Evolutionary conservation across 2,888 invertebrate genomes (phyloP).

Genomic region (Toxonevra muliebris): DNA sequence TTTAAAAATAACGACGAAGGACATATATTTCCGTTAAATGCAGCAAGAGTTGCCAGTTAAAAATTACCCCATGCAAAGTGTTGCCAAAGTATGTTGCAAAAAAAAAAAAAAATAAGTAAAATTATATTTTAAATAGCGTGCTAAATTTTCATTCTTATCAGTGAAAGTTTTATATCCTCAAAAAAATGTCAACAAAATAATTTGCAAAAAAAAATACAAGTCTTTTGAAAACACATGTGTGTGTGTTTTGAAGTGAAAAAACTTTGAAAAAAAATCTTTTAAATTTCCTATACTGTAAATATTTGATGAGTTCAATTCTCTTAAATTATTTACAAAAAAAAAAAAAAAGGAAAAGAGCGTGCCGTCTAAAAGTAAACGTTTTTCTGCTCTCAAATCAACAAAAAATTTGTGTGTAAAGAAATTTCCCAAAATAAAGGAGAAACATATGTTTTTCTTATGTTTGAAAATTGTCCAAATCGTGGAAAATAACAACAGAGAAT

Average conservation of each 20-base stretch:
- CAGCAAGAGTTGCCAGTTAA: conserved; percentile 1
- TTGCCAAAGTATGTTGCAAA: not conserved
- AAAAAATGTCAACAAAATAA: not conserved
- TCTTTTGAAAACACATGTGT: not conserved
- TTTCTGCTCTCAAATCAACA: not conserved
- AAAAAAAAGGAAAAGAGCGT: not conserved
- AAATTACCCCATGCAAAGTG: not conserved
- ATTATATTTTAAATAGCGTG: not conserved
- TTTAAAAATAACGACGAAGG: conserved; percentile 47
- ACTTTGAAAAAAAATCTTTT: no score
- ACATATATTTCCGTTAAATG: conserved; percentile 31
- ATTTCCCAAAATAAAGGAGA: conserved; percentile 57
- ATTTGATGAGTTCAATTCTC: no score
- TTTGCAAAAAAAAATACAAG: conserved; percentile 6
- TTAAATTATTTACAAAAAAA: no score
- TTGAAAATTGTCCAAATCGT: not conserved
- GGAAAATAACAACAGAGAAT: not conserved
- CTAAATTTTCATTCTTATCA: not conserved
- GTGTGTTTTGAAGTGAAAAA: not conserved
- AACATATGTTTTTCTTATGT: conserved; percentile 42
- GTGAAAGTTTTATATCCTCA: conserved; percentile 5
- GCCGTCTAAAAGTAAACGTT: not conserved
- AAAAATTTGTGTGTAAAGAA: conserved; percentile 41
- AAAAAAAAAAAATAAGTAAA: not conserved
- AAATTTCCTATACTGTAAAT: no score